phyloP scores from a whole-genome alignment of 2,113 vertebrate genomes.

The Monopterus albus region DNA sequence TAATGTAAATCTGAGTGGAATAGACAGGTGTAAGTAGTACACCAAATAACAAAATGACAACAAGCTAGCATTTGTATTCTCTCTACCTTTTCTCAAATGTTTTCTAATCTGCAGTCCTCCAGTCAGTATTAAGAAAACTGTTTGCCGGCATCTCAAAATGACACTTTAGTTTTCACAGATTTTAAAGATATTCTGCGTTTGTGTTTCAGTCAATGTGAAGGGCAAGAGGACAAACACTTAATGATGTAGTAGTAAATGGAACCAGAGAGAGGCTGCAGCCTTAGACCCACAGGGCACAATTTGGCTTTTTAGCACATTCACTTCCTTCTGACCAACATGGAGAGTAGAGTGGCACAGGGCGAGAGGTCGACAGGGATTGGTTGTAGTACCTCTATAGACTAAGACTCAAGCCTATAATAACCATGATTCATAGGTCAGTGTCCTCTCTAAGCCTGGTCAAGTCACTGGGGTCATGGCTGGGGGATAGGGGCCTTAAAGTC shows the following conservation, averaged over 20 bases:
- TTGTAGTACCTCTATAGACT: constrained; percentile 78
- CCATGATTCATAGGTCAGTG: constrained; percentile 81
- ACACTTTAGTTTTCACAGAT: constrained; percentile 28
- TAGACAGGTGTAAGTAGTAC: constrained; percentile 60
- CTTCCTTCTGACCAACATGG: constrained; percentile 60
- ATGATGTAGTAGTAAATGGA: constrained; percentile 53
- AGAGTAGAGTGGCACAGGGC: constrained; percentile 69
- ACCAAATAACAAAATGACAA: constrained; percentile 64
- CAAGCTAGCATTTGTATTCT: constrained; percentile 61
- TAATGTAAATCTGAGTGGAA: constrained; percentile 67
- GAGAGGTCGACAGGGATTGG: constrained; percentile 77
- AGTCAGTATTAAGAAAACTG: constrained; percentile 41
- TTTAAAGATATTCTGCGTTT: constrained; percentile 37
- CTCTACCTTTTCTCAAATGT: constrained; percentile 42
- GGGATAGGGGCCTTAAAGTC: constrained; percentile 68
- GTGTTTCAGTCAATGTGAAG: constrained; percentile 62
- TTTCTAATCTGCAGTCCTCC: constrained; percentile 40
- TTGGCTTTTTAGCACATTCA: constrained; percentile 68
- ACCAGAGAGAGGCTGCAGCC: constrained; percentile 62
- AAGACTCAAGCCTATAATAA: constrained; percentile 72
- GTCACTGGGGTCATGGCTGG: constrained; percentile 65
- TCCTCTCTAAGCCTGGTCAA: constrained; percentile 74
- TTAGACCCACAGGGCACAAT: constrained; percentile 75
- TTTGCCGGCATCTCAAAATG: constrained; percentile 42
- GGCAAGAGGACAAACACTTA: constrained; percentile 68